phyloP scores from a whole-genome alignment of 35 echinoderm and acorn worm species.

The Diadema setosum region DNA sequence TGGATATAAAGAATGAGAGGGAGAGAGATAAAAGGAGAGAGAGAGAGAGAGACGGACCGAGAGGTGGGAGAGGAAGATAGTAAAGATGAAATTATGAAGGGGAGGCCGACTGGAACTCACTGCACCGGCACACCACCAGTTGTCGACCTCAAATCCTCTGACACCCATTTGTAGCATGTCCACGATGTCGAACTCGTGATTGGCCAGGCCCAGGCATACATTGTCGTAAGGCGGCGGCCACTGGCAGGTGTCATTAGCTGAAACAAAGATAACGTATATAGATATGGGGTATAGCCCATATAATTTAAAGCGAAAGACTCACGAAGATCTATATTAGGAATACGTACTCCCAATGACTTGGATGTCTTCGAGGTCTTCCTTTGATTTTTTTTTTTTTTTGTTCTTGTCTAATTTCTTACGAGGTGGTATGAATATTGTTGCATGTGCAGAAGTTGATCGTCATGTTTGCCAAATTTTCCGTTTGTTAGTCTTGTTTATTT shows the following conservation, averaged over 20 bases:
- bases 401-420: no score
- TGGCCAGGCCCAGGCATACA: constrained; percentile 42
- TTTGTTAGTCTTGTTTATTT: no score
- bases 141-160: constrained; percentile 38
- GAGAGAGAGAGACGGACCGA: background rate
- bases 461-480: no score
- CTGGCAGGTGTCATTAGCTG: no score
- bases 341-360: background rate
- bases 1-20: background rate
- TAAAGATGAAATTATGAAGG: background rate
- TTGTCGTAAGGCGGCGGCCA: constrained; percentile 7
- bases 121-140: constrained; percentile 39
- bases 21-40: background rate
- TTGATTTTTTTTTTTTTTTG: no score
- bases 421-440: no score
- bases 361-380: background rate
- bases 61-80: background rate
- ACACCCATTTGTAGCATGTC: constrained; percentile 60
- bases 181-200: constrained; percentile 52
- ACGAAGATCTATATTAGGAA: background rate
- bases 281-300: no score
- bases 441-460: no score
- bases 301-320: background rate
- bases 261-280: no score
- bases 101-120: background rate